phyloP scores from a whole-genome alignment of 2,113 vertebrate genomes.

The Elephantulus edwardii region DNA sequence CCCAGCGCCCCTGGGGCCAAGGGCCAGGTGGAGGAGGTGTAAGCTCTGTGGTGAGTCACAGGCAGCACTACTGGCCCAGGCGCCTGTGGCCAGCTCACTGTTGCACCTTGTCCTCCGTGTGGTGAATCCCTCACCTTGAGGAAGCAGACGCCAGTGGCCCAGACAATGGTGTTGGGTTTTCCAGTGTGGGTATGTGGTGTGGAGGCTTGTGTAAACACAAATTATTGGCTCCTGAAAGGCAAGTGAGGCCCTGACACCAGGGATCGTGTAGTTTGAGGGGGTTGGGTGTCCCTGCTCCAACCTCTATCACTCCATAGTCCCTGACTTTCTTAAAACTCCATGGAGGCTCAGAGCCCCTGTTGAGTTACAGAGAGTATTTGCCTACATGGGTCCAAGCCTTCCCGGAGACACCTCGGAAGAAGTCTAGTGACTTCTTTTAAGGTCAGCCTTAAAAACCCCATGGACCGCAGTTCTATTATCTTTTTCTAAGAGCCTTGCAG shows the following conservation, averaged over 20 bases:
- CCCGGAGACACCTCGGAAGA: not conserved
- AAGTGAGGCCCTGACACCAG: not conserved
- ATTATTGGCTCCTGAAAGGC: constrained; percentile 68
- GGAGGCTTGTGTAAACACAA: constrained; percentile 81
- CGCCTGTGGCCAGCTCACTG: constrained; percentile 63
- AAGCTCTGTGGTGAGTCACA: not conserved
- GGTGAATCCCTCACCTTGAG: constrained; percentile 75
- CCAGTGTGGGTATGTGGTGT: constrained; percentile 74
- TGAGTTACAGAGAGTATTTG: not conserved
- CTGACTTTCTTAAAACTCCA: not conserved
- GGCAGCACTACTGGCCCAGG: not conserved
- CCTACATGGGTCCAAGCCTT: not conserved
- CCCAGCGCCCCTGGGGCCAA: not conserved
- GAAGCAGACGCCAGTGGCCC: constrained; percentile 70
- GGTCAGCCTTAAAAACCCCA: not conserved
- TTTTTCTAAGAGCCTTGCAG: not conserved
- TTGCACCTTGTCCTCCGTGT: constrained; percentile 68
- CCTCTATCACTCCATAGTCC: too few species aligned
- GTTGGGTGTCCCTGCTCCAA: not conserved
- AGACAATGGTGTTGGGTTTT: constrained; percentile 79
- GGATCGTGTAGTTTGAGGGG: not conserved
- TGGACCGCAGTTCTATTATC: not conserved
- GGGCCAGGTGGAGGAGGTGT: not conserved
- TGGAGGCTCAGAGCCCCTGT: not conserved
- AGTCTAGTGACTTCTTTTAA: not conserved